phyloP scores from a whole-genome alignment of 2,888 invertebrate species.

The Cryptops parisi region DNA sequence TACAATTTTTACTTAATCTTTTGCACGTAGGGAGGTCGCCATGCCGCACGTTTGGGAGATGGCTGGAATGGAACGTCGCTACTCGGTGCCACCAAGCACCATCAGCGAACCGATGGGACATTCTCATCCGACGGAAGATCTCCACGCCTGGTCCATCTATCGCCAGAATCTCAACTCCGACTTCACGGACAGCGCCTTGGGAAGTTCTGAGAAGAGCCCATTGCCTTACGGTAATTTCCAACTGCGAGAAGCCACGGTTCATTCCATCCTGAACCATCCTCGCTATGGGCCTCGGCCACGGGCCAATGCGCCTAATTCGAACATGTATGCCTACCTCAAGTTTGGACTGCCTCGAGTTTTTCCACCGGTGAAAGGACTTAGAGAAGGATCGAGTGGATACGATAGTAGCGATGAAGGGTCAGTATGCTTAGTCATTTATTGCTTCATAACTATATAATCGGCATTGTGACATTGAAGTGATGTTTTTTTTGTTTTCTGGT shows the following conservation, averaged over 20 bases:
- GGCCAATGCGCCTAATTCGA: slow-evolving; percentile 54
- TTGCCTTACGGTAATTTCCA: slow-evolving; percentile 90
- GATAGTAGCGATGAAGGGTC: slow-evolving; percentile 68
- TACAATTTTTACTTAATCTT: too few relatives aligned
- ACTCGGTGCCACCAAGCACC: slow-evolving; percentile 53
- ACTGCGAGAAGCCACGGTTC: slow-evolving; percentile 79
- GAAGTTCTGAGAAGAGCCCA: slow-evolving; percentile 82
- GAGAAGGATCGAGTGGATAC: slow-evolving; percentile 82
- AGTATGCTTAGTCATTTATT: too few relatives aligned
- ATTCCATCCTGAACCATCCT: slow-evolving; percentile 76
- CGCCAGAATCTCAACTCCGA: slow-evolving; percentile 87
- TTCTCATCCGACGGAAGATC: slow-evolving; percentile 45
- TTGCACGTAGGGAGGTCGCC: slow-evolving; percentile 8
- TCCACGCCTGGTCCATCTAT: slow-evolving; percentile 86
- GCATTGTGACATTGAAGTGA: too few relatives aligned
- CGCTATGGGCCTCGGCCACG: slow-evolving; percentile 50
- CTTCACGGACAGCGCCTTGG: slow-evolving; percentile 85
- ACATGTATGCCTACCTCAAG: slow-evolving; percentile 86
- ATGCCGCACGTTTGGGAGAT: slow-evolving; percentile 37
- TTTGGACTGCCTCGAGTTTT: slow-evolving; percentile 84
- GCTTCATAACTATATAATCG: too few relatives aligned
- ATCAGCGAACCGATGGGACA: slow-evolving; percentile 20
- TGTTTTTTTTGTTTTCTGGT: too few relatives aligned
- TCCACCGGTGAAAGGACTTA: slow-evolving; percentile 48
- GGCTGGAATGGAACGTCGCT: slow-evolving; percentile 53